These are phyloP conservation scores for Xestoiulus laeticollis DNA, from an alignment of 2,888 invertebrate species.

Conservation along the genomic window DNA sequence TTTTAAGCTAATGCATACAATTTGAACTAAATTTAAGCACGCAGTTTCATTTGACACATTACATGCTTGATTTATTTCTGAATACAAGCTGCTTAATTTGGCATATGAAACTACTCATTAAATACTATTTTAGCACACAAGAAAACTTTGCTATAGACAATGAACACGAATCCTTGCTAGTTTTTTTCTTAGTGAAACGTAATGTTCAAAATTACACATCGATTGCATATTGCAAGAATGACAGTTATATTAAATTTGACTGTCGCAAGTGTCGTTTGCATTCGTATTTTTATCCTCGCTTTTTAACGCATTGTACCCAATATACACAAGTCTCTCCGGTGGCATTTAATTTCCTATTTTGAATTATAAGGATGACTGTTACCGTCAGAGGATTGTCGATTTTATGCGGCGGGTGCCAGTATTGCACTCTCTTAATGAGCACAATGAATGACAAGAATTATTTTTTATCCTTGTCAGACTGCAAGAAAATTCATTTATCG, in stretches of 20 bases:
- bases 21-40: neutral
- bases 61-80: neutral
- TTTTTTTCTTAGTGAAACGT: neutral
- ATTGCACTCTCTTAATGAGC: constrained; percentile 29
- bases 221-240: neutral
- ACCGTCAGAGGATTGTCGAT: constrained; percentile 1
- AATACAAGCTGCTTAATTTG: neutral
- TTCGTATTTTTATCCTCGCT: neutral
- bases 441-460: constrained; percentile 32
- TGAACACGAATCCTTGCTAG: neutral
- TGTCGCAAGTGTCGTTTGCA: neutral
- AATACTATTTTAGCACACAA: neutral
- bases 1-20: neutral
- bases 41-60: neutral
- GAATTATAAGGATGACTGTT: constrained; percentile 22
- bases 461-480: constrained; percentile 13
- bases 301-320: neutral
- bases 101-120: neutral
- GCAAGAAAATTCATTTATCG: neutral
- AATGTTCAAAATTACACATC: neutral
- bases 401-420: neutral
- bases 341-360: constrained; percentile 12
- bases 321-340: neutral
- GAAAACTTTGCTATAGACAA: neutral
- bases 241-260: constrained; percentile 20